phyloP scores from a whole-genome alignment of 2,888 invertebrate species.

The Hofmannophila pseudospretella region DNA sequence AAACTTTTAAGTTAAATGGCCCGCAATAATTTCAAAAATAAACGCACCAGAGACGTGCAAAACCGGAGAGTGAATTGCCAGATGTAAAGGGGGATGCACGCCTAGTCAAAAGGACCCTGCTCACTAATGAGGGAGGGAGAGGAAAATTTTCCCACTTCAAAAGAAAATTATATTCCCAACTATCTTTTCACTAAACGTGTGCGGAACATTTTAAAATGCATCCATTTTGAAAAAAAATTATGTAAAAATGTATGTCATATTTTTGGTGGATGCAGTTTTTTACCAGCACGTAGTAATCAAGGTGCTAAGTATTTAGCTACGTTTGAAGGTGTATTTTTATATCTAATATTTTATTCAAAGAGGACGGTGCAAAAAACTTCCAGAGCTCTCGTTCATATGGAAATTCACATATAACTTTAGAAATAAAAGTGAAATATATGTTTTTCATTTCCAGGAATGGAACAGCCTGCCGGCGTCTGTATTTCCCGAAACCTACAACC shows the following conservation, averaged over 20 bases:
- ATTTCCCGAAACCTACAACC: too few species aligned
- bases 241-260: not conserved
- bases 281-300: too few species aligned
- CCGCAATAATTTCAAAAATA: not conserved
- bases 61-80: slow-evolving; percentile 31
- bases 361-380: too few species aligned
- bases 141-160: slow-evolving; percentile 50
- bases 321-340: too few species aligned
- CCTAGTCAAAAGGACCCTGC: slow-evolving; percentile 45
- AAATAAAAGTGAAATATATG: too few species aligned
- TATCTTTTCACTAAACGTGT: slow-evolving; percentile 43
- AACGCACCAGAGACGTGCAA: slow-evolving; percentile 30
- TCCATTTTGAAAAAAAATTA: slow-evolving; percentile 14
- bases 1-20: not conserved
- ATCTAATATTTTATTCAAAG: too few species aligned
- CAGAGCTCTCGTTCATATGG: too few species aligned
- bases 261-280: not conserved
- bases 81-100: slow-evolving; percentile 44
- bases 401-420: too few species aligned
- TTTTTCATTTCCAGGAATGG: too few species aligned
- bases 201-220: slow-evolving; percentile 40
- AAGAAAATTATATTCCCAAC: slow-evolving; percentile 46
- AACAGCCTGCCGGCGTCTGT: too few species aligned
- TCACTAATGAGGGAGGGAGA: slow-evolving; percentile 55
- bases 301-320: too few species aligned